Evolutionary conservation across 1,140 invertebrate species (phyloP).

Genomic region (Habropoda laboriosa): DNA sequence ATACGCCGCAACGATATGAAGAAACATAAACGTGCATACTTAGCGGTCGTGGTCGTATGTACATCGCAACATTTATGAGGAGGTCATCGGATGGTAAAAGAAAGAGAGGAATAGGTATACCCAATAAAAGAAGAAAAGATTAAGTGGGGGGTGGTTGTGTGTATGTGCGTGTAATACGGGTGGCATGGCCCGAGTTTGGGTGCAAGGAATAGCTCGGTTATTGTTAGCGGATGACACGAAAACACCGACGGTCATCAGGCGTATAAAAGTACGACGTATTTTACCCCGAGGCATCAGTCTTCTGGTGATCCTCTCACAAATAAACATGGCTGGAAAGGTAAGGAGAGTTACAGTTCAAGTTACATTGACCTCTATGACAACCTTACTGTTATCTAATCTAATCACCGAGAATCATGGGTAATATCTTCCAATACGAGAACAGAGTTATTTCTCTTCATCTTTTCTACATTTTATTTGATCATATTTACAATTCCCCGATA

Average conservation of each 20-base stretch:
- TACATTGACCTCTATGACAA: neutral
- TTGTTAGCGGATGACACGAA: constrained; percentile 61
- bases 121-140: constrained; percentile 28
- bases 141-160: constrained; percentile 63
- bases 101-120: constrained; percentile 17
- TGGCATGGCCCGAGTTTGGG: constrained; percentile 40
- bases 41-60: constrained; percentile 44
- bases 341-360: constrained; percentile 12
- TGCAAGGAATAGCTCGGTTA: constrained; percentile 66
- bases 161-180: constrained; percentile 37
- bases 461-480: neutral
- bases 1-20: constrained; percentile 71
- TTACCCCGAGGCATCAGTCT: constrained; percentile 78
- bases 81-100: constrained; percentile 68
- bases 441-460: neutral
- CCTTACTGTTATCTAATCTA: neutral
- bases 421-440: too few relatives aligned
- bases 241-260: constrained; percentile 64
- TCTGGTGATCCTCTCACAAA: constrained; percentile 69
- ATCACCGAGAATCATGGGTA: neutral
- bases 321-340: constrained; percentile 79
- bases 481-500: too few relatives aligned
- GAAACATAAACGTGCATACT: constrained; percentile 71
- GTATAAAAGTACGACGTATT: constrained; percentile 79
- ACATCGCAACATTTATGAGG: constrained; percentile 72